Evolutionary conservation across 2,113 vertebrate genomes (phyloP).

Genomic region (Agelaius phoeniceus): DNA sequence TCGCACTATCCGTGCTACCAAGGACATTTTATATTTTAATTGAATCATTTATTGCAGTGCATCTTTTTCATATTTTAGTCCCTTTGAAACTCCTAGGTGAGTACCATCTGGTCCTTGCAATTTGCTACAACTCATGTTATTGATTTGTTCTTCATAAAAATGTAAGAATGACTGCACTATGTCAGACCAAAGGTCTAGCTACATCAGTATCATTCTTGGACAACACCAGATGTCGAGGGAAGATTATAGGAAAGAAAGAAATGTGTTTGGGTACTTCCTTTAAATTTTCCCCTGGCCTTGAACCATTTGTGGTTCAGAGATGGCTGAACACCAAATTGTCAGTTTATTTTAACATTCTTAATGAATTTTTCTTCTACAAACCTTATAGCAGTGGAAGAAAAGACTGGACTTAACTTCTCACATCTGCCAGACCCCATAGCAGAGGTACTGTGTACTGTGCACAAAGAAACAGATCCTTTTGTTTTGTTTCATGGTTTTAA

Average conservation of each 20-base stretch:
- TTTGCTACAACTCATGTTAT: conserved; percentile 39
- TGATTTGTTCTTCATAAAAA: conserved; percentile 59
- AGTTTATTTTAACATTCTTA: background rate
- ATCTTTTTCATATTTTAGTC: conserved; percentile 39
- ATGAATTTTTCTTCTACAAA: background rate
- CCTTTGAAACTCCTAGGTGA: conserved; percentile 43
- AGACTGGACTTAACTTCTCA: background rate
- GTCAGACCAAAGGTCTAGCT: background rate
- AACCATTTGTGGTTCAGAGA: background rate
- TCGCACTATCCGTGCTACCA: background rate
- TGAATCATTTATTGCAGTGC: background rate
- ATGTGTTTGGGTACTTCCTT: background rate
- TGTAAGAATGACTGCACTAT: background rate
- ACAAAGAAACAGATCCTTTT: background rate
- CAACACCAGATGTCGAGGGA: conserved; percentile 11
- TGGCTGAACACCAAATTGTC: background rate
- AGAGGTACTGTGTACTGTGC: background rate
- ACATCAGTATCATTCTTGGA: background rate
- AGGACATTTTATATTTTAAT: conserved; percentile 4
- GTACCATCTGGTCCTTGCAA: conserved; percentile 43
- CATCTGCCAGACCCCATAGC: background rate
- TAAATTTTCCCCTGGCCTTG: background rate
- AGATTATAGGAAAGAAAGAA: conserved; percentile 3
- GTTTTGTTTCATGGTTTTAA: background rate
- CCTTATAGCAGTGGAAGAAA: background rate